These are phyloP conservation scores for Melanostoma mellinum DNA, from an alignment of 2,888 invertebrate genomes.

Conservation along the genomic window DNA sequence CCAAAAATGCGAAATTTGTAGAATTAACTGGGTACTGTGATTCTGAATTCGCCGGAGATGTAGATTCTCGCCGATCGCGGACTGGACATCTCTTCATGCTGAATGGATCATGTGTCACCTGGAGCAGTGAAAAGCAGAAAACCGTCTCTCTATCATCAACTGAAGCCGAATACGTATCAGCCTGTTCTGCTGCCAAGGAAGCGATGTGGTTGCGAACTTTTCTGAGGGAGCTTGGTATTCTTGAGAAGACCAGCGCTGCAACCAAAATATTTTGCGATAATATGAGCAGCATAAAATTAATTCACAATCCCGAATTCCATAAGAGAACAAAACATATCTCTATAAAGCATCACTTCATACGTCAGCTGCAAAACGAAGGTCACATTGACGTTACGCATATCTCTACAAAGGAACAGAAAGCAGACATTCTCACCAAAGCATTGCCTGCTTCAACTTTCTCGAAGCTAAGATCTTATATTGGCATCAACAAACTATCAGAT, in stretches of 20 bases:
- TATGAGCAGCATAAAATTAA: background rate
- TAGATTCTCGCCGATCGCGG: conserved; percentile 14
- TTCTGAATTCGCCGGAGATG: conserved; percentile 25
- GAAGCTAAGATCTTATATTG: too few relatives aligned
- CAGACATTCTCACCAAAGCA: too few relatives aligned
- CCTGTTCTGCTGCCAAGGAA: conserved; percentile 2
- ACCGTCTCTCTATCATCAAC: conserved; percentile 17
- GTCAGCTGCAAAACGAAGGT: conserved; percentile 9
- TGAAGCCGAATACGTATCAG: conserved; percentile 15
- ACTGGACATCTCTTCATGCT: conserved; percentile 1
- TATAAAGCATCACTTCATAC: conserved; percentile 18
- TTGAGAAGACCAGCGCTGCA: background rate
- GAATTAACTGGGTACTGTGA: conserved; percentile 14
- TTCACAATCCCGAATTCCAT: conserved; percentile 24
- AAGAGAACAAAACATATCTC: conserved; percentile 18
- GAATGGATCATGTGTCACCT: conserved; percentile 11
- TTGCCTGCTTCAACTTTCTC: too few relatives aligned
- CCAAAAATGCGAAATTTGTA: background rate
- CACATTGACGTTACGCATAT: conserved; percentile 21
- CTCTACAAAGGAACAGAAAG: too few relatives aligned
- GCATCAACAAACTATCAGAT: too few relatives aligned
- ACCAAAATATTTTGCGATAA: background rate
- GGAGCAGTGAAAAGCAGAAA: conserved; percentile 31
- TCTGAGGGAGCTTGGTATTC: background rate
- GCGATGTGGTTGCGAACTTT: background rate